Percentiles rank a stretch among this genome's conserved stretches.
Conservation (phyloP, 2,797 vertebrate species). For the Mus spretus region DNA sequence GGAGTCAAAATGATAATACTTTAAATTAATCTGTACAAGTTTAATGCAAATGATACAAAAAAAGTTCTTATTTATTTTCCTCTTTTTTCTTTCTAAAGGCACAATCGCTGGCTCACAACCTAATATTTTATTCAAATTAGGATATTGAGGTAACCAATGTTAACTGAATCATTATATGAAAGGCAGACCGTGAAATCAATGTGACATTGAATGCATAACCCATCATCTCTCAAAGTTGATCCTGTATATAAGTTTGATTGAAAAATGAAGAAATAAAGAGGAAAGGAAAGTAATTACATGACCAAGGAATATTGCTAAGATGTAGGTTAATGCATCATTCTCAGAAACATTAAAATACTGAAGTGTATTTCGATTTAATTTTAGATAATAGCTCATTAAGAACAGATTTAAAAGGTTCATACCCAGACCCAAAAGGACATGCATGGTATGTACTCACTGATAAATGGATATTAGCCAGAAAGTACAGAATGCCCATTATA, state of each 20-base stretch:
- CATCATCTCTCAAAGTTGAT: background rate
- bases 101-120: background rate
- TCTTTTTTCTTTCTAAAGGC: background rate
- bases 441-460: background rate
- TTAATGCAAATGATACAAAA: background rate
- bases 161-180: background rate
- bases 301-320: constrained; percentile 34
- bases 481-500: background rate
- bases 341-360: constrained; percentile 7
- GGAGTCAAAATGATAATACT: background rate
- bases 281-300: background rate
- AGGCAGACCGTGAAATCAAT: constrained; percentile 12
- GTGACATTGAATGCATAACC: background rate
- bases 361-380: constrained; percentile 34
- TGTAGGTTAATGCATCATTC: background rate
- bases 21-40: background rate
- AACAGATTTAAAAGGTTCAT: background rate
- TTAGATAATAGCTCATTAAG: constrained; percentile 33
- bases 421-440: background rate
- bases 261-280: background rate
- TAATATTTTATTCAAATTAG: constrained; percentile 29
- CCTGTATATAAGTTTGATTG: background rate
- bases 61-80: background rate
- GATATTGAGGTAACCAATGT: background rate
- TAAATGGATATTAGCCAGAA: background rate